Base-by-base conservation (phyloP, 2,797 vertebrate genomes). In the Columba guinea region DNA sequence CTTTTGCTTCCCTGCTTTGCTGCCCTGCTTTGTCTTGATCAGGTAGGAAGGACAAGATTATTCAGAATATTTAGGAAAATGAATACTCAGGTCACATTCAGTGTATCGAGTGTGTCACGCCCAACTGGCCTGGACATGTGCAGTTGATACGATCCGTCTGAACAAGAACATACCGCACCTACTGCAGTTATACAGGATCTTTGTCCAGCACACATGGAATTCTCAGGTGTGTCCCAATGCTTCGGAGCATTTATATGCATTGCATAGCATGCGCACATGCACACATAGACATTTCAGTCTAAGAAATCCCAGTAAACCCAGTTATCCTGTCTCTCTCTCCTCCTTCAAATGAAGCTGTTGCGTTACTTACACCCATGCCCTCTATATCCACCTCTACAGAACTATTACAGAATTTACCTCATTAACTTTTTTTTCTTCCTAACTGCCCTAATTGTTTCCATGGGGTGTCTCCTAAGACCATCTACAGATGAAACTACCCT, bases 51-150 rank as follows among this genome's bases (percentile, higher is more conserved):
- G 46, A 58, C 23, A 58, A 69, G 63, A 58, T 27, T 91, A 59
- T 73, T 53, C 64, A 84, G 15, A 79, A 62, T n/a, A 15, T 34
- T 79, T 20, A 51, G 13, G 34, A 84, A 46, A 27, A 41, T 15
- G 35, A 64, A 65, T 37, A 83, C 5, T 8, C 23, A 68, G 11
- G 41, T 53, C 7, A 5, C n/a, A 32, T 0, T 30, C 12, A 16
- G 19, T 44, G 13, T 18, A 46, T 1, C 5, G 19, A 64, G 13
- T 0, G 0, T 11, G 20, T 55, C 18, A 32, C 3, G 24, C 14
- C 16, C 17, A 53, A 13, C 26, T 37, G n/a, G 11, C 24, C 11
- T 15, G 23, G 34, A n/a, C 46, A 70, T 0, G 0, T 3, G 7
- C 21, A 74, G 55, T 28, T 37, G 65, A 41, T 15, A 24, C 21